Base-by-base conservation (phyloP, 2,888 invertebrate species). In the Eremobia ochroleuca region DNA sequence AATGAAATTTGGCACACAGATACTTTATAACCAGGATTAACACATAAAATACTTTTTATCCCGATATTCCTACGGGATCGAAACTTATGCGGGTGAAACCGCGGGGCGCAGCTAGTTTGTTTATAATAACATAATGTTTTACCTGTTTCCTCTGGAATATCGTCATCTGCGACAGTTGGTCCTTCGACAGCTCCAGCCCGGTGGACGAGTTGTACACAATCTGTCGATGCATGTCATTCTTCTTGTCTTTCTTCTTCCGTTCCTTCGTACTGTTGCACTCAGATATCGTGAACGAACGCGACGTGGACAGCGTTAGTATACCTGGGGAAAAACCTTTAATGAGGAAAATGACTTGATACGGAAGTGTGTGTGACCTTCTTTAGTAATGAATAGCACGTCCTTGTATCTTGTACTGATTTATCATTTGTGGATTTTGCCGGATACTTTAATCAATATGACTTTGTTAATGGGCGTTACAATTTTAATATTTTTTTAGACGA, bases 121-220 rank as follows among this genome's bases (percentile, higher is more conserved):
- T 15, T n/a, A 28, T n/a, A 34, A 71, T 31, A 11, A 28, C 0
- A 69, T 18, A 18, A 9, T 2, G 3, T 15, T 25, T 75, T 82
- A 96, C 97, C 94, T 98, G 98, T 92, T 98, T 98, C 83, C 97
- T 97, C 83, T 98, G 98, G 94, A 99, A 99, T 83, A 98, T 96
- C 25, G 98, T 97, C 94, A 98, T 97, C 72, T 97, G 98, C 76
- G 98, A 97, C 11, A 98, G 95, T 71, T 98, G 97, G 64, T 97
- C 97, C 86, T 97, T 97, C 0, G 98, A 97, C 52, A 98, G 94
- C 78, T 97, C 97, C 9, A 97, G 93, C 0, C 97, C 97, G 55
- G 96, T 97, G 37, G 97, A 97, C 0, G 97, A 97, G 84, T 97
- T 97, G 92, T 97, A 97, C 2, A 97, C 94, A 34, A 97, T 95